phyloP scores from a whole-genome alignment of 2,888 invertebrate species.

The Itoplectis maculator region DNA sequence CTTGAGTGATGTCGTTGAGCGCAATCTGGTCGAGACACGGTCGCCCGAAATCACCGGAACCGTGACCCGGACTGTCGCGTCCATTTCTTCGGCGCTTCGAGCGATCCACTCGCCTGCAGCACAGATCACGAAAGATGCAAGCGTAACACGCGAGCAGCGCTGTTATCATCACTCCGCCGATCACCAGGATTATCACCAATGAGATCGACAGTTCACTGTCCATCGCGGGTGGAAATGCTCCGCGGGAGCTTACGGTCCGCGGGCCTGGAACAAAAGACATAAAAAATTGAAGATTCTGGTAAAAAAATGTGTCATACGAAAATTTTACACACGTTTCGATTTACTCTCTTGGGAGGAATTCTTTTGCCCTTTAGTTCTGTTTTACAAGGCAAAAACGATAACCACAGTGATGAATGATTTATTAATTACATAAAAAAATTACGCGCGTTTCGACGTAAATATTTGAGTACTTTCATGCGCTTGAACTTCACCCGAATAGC shows the following conservation, averaged over 20 bases:
- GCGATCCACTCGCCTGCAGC: slow-evolving; percentile 85
- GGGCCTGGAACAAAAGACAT: slow-evolving; percentile 54
- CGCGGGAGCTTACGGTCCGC: slow-evolving; percentile 47
- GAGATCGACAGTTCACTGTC: slow-evolving; percentile 87
- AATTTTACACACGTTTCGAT: no score
- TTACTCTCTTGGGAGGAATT: no score
- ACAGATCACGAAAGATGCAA: slow-evolving; percentile 88
- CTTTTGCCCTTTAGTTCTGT: no score
- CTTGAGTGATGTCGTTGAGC: slow-evolving; percentile 87
- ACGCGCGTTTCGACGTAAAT: no score
- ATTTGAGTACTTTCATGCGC: no score
- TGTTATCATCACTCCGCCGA: slow-evolving; percentile 87
- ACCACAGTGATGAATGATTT: no score
- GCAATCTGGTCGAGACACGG: slow-evolving; percentile 86
- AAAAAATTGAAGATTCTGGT: slow-evolving; percentile 3
- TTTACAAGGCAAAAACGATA: no score
- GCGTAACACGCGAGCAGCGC: slow-evolving; percentile 89
- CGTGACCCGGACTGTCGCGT: slow-evolving; percentile 80
- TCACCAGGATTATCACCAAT: slow-evolving; percentile 87
- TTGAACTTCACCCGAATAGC: no score
- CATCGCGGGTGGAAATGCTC: slow-evolving; percentile 79
- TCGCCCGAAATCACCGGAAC: slow-evolving; percentile 75
- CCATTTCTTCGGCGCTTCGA: slow-evolving; percentile 84
- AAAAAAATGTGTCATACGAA: not conserved
- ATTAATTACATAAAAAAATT: no score